phyloP scores from a whole-genome alignment of 2,797 vertebrate species.

The Cephalopachus bancanus region DNA sequence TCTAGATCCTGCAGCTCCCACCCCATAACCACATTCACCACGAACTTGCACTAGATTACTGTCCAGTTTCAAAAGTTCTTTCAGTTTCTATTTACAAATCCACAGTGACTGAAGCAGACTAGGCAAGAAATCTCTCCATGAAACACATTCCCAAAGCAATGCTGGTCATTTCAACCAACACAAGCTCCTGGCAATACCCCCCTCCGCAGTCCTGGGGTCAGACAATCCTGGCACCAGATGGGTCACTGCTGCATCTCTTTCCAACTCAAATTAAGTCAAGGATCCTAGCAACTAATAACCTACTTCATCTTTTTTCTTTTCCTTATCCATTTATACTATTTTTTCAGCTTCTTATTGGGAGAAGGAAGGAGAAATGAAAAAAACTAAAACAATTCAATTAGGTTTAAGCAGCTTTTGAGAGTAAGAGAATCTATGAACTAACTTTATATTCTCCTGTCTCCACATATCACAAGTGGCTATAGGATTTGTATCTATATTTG shows the following conservation, averaged over 20 bases:
- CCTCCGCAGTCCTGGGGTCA: rapidly evolving
- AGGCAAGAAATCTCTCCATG: neutral
- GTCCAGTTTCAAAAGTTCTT: neutral
- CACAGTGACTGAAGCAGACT: neutral
- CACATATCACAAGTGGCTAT: neutral
- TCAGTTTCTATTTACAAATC: neutral
- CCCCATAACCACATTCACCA: neutral
- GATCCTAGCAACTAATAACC: neutral
- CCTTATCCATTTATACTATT: neutral
- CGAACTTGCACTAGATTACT: neutral
- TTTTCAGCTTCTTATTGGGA: neutral
- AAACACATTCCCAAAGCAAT: neutral
- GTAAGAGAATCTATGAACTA: neutral
- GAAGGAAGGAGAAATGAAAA: neutral
- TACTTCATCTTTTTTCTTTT: neutral
- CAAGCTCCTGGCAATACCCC: neutral
- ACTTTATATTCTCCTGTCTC: neutral
- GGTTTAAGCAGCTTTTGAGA: neutral
- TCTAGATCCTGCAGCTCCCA: neutral
- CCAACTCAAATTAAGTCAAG: neutral
- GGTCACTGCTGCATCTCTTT: neutral
- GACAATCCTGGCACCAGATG: too few relatives aligned
- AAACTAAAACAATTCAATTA: neutral
- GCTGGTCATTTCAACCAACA: neutral
- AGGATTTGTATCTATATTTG: neutral